Base-by-base conservation (phyloP, 2,113 vertebrate genomes). In the Tachuris rubrigastra region DNA sequence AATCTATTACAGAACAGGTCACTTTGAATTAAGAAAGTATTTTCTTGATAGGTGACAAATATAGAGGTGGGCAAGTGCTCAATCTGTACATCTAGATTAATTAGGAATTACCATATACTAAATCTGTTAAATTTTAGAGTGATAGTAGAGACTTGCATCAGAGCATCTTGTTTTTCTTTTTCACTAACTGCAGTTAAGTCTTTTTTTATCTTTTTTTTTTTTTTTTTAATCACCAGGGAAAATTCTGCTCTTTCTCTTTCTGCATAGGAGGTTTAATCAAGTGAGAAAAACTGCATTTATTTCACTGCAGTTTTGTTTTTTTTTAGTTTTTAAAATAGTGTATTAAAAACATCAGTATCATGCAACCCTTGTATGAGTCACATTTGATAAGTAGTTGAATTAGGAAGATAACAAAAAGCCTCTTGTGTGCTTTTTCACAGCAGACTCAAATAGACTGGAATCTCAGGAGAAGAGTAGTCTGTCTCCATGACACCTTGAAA, bases 401-500 rank as follows among this genome's bases (percentile, higher is more conserved):
- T 92, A 63, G 72, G 24, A 91, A 60, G 44, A 85, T 24, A 68
- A 82, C 15, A 78, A 91, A 87, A 89, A 75, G 3, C 12, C 18
- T 72, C 18, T 82, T 44, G 53, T 56, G 27, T 71, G 59, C 1
- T 80, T 91, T 91, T 91, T 58, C 60, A 53, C 21, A 72, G 35
- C 35, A 73, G 49, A 50, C 47, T 77, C 60, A 71, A 75, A 86
- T 41, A 91, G 12, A 47, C 41, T 60, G 65, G 5, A 24, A 68
- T 68, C 44, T 79, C 44, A 58, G 66, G 22, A 95, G 65, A 35
- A 75, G 33, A 37, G 66, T 28, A 73, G 19, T 75, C 62, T 90
- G 53, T 87, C 85, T 95, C 85, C 71, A 87, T 91, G 87, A 69
- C 62, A 73, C n/a, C 44, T 90, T 79, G 72, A 95, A 89, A 83